Percentiles rank a stretch among this genome's conserved stretches.
These are phyloP conservation scores for Campylorhamphus procurvoides DNA, from an alignment of 2,113 vertebrate genomes.

Conservation along the genomic window DNA sequence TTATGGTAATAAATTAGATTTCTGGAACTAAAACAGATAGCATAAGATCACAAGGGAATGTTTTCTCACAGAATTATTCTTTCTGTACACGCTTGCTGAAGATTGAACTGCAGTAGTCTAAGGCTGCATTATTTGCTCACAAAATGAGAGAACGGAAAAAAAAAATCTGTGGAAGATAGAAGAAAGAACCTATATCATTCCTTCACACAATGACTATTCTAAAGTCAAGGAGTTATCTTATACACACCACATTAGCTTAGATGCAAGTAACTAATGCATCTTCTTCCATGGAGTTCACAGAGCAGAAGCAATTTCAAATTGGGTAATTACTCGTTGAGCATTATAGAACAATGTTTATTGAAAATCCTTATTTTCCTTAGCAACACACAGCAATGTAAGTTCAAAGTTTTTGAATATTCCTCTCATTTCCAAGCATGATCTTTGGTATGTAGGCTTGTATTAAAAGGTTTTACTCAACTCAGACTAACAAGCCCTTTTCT, in stretches of 20 bases:
- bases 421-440: not conserved
- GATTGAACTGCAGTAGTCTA: not conserved
- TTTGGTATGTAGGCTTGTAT: not conserved
- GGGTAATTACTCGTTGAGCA: not conserved
- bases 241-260: not conserved
- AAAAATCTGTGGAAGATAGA: not conserved
- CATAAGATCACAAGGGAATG: not conserved
- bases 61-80: not conserved
- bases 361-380: not conserved
- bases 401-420: not conserved
- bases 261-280: not conserved
- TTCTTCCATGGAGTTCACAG: not conserved
- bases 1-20: slow-evolving; percentile 26
- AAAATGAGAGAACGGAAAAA: not conserved
- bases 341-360: not conserved
- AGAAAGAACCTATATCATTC: not conserved
- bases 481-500: not conserved
- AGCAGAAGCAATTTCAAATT: not conserved
- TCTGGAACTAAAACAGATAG: not conserved
- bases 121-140: not conserved
- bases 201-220: not conserved
- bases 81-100: not conserved
- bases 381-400: not conserved
- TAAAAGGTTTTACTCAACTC: not conserved
- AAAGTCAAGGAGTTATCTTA: not conserved